These are phyloP conservation scores for Hormiphora californensis DNA, from an alignment of 37 sponge, comb jelly and placozoan genomes.

Conservation along the genomic window DNA sequence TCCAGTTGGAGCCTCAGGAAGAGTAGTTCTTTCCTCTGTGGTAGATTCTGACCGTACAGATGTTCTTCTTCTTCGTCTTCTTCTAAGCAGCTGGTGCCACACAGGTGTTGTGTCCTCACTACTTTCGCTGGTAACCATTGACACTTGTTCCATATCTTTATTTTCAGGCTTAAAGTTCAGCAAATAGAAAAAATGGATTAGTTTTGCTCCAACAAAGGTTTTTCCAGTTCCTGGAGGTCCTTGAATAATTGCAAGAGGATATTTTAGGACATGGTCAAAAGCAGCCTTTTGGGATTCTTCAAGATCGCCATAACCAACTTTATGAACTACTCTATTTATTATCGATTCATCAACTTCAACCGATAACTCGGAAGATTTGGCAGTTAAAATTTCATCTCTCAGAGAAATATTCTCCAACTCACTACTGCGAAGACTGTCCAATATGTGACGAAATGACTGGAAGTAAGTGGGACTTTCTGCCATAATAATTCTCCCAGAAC, in stretches of 20 bases:
- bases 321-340: neutral
- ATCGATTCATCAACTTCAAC: neutral
- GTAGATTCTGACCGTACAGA: no score
- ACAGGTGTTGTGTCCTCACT: no score
- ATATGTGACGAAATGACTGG: slow-evolving; percentile 18
- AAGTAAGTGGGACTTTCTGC: slow-evolving; percentile 56
- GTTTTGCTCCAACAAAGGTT: slow-evolving; percentile 52
- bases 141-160: no score
- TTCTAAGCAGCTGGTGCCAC: no score
- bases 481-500: slow-evolving; percentile 5
- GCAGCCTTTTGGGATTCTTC: slow-evolving; percentile 56
- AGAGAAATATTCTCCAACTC: slow-evolving; percentile 28
- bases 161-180: no score
- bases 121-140: no score
- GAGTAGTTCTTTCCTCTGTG: no score
- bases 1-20: no score
- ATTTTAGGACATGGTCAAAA: slow-evolving; percentile 26
- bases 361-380: no score
- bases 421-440: neutral
- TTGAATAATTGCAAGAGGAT: slow-evolving; percentile 58
- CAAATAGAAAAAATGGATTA: slow-evolving; percentile 48
- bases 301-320: neutral
- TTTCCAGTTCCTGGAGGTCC: slow-evolving; percentile 70
- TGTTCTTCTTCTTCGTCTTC: no score
- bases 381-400: slow-evolving; percentile 33